A percentile compares a stretch with the other conserved stretches of the same genome.
Conservation (phyloP, 1,140 invertebrate genomes). For the Aphelenchoides fujianensis region DNA sequence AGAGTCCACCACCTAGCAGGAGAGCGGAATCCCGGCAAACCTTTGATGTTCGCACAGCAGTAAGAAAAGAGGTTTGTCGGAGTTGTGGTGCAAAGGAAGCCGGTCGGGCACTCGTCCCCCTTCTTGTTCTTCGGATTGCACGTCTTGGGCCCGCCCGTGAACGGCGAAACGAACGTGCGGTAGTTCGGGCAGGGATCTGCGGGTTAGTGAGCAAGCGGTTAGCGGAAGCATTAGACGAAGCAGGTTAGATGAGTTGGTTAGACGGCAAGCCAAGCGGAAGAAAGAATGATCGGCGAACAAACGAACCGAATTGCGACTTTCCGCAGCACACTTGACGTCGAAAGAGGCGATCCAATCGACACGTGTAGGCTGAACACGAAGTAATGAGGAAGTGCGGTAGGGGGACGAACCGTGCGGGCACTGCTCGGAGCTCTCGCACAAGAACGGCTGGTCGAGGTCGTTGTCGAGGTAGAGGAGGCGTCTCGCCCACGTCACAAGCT, state of each 20-base stretch:
- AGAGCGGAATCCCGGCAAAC: too few species aligned
- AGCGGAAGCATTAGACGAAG: neutral
- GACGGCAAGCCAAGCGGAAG: neutral
- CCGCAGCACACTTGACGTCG: conserved; percentile 21
- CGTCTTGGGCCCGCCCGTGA: neutral
- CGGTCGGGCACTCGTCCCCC: conserved; percentile 12
- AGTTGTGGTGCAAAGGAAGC: conserved; percentile 17
- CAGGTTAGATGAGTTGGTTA: neutral
- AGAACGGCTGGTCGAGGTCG: conserved; percentile 12
- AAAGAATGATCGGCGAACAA: neutral
- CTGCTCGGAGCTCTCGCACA: conserved; percentile 15
- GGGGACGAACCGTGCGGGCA: conserved; percentile 25
- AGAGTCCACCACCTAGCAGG: too few species aligned
- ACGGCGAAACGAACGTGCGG: conserved; percentile 3
- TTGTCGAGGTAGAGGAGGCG: conserved; percentile 21
- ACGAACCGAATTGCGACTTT: conserved; percentile 9
- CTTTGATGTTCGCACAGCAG: conserved; percentile 24
- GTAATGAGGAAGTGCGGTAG: too few species aligned
- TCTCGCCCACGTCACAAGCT: conserved; percentile 30
- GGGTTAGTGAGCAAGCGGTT: conserved; percentile 19
- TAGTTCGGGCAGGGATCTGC: conserved; percentile 17
- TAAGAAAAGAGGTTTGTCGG: conserved; percentile 16
- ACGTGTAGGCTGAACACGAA: conserved; percentile 1
- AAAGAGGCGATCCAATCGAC: conserved; percentile 14
- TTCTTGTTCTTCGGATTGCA: conserved; percentile 7